These are phyloP conservation scores for Melanitta fusca DNA, from an alignment of 2,797 vertebrate genomes.

Conservation along the genomic window DNA sequence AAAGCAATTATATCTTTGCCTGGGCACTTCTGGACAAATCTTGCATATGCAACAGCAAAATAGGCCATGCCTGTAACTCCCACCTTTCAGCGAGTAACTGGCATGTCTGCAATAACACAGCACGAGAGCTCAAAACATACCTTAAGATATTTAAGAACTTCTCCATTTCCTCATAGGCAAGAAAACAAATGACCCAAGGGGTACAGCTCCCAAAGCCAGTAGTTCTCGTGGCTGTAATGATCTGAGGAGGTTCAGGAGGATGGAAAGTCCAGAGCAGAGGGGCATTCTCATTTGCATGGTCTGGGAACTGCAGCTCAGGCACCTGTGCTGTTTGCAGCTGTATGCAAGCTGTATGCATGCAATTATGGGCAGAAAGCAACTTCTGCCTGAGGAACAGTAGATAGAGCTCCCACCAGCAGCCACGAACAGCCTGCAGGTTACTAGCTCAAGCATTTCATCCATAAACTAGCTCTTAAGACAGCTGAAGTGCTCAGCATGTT, in stretches of 20 bases:
- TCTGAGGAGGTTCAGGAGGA: not conserved
- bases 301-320: not conserved
- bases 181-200: not conserved
- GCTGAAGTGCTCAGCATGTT: not conserved
- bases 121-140: not conserved
- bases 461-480: not conserved
- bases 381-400: not conserved
- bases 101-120: not conserved
- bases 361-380: not conserved
- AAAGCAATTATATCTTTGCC: not conserved
- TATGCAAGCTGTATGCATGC: too few species aligned
- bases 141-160: not conserved
- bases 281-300: not conserved
- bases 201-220: not conserved
- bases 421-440: not conserved
- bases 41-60: not conserved
- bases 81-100: not conserved
- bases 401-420: not conserved
- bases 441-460: fast-evolving
- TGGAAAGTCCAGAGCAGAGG: not conserved
- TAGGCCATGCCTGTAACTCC: not conserved
- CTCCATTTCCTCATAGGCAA: not conserved
- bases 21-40: not conserved
- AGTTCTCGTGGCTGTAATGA: not conserved
- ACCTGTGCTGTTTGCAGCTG: not conserved